Conservation (phyloP, 2,888 invertebrate genomes). For the Agonum fuliginosum region DNA sequence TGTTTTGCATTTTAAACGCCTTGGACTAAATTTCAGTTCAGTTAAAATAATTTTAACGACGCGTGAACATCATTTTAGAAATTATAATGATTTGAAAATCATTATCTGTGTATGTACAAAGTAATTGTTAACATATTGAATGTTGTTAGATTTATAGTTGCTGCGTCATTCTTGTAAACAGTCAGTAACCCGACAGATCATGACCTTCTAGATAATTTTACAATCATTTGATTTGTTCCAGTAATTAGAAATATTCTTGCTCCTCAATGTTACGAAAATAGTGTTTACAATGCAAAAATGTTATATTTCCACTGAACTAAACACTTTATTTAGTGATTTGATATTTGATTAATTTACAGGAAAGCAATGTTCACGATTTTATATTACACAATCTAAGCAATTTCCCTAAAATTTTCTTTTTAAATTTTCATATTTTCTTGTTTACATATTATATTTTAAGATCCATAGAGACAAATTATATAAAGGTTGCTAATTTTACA, state of each 20-base stretch:
- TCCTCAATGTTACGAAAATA: background rate
- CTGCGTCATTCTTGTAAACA: slow-evolving; percentile 23
- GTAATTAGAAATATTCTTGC: slow-evolving; percentile 4
- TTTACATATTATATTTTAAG: too few relatives aligned
- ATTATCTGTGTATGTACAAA: slow-evolving; percentile 2
- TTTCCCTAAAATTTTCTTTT: too few relatives aligned
- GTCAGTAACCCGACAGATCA: slow-evolving; percentile 27
- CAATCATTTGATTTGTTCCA: slow-evolving; percentile 24
- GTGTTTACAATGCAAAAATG: background rate
- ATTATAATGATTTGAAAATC: slow-evolving; percentile 32
- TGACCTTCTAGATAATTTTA: slow-evolving; percentile 30
- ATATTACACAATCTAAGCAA: too few relatives aligned
- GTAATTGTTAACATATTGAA: slow-evolving; percentile 42
- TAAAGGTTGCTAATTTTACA: too few relatives aligned
- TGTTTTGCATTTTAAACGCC: slow-evolving; percentile 2
- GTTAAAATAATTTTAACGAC: slow-evolving; percentile 26
- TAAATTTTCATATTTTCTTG: too few relatives aligned
- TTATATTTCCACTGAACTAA: too few relatives aligned
- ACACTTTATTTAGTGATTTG: too few relatives aligned
- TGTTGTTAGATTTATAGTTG: slow-evolving; percentile 16
- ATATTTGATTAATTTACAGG: too few relatives aligned
- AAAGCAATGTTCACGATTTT: too few relatives aligned
- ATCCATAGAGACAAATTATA: too few relatives aligned
- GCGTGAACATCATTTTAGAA: slow-evolving; percentile 11
- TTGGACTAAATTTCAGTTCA: background rate